phyloP scores from a whole-genome alignment of 1,140 invertebrate species.

The Sipha flava region DNA sequence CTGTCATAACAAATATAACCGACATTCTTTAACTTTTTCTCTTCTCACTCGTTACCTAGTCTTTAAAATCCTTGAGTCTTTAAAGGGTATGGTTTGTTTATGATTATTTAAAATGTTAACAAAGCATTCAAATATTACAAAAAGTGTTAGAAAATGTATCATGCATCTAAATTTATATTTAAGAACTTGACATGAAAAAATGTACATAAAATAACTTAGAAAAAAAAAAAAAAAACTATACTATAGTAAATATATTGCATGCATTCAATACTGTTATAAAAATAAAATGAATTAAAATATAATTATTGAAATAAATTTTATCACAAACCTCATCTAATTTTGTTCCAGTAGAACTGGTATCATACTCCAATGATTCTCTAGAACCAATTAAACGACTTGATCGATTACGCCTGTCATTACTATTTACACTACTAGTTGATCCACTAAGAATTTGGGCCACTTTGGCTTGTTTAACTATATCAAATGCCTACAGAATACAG shows the following conservation, averaged over 20 bases:
- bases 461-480: slow-evolving; percentile 83
- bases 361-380: slow-evolving; percentile 37
- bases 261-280: background rate
- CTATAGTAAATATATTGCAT: background rate
- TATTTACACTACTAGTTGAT: slow-evolving; percentile 42
- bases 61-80: background rate
- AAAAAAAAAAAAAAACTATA: background rate
- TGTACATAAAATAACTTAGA: background rate
- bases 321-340: slow-evolving; percentile 24
- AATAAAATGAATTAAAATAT: background rate
- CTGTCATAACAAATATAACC: slow-evolving; percentile 39
- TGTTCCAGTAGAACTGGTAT: slow-evolving; percentile 27
- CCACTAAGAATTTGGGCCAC: slow-evolving; percentile 58
- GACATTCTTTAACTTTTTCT: slow-evolving; percentile 33
- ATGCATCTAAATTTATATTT: background rate
- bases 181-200: background rate
- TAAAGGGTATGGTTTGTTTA: background rate
- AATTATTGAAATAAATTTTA: background rate
- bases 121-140: background rate
- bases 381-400: slow-evolving; percentile 40
- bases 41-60: background rate
- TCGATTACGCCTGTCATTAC: slow-evolving; percentile 43
- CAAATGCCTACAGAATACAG: slow-evolving; percentile 57
- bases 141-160: background rate
- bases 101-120: background rate